Conservation (phyloP, 2,113 vertebrate species). For the Rhineura floridana region DNA sequence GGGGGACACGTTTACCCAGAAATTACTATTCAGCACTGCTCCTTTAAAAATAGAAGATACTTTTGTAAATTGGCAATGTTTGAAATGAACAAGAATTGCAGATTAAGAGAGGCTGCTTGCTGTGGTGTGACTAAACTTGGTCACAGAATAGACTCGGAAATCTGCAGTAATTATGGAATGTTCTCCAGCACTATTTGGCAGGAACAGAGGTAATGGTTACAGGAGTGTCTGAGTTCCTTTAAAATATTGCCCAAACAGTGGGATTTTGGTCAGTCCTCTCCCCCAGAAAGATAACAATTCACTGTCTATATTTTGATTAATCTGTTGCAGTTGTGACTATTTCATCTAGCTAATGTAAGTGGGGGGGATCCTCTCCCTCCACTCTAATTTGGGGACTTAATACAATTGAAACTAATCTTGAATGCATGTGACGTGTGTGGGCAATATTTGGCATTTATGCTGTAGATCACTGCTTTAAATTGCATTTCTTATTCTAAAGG, state of each 20-base stretch:
- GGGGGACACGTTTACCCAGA: constrained; percentile 61
- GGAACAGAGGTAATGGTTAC: constrained; percentile 66
- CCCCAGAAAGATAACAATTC: constrained; percentile 62
- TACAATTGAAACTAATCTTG: constrained; percentile 70
- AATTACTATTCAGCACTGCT: constrained; percentile 64
- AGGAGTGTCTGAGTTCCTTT: constrained; percentile 69
- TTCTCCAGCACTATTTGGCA: constrained; percentile 68
- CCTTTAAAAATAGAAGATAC: constrained; percentile 28
- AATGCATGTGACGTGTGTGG: constrained; percentile 68
- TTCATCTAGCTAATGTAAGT: constrained; percentile 54
- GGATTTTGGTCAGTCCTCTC: constrained; percentile 61
- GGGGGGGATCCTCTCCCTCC: constrained; percentile 6
- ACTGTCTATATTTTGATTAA: constrained; percentile 72
- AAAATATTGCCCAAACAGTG: constrained; percentile 53
- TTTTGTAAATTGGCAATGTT: constrained; percentile 73
- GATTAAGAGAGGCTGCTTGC: constrained; percentile 73
- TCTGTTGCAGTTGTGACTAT: constrained; percentile 58
- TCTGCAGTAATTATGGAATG: constrained; percentile 66
- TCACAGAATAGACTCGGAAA: constrained; percentile 67
- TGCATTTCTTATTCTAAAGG: constrained; percentile 58
- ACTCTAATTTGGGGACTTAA: constrained; percentile 58
- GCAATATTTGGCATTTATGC: constrained; percentile 57
- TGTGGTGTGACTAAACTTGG: constrained; percentile 62
- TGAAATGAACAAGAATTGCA: constrained; percentile 69
- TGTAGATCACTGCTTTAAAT: constrained; percentile 54